These are phyloP conservation scores for Diloba caeruleocephala DNA, from an alignment of 2,888 invertebrate genomes.

Conservation along the genomic window DNA sequence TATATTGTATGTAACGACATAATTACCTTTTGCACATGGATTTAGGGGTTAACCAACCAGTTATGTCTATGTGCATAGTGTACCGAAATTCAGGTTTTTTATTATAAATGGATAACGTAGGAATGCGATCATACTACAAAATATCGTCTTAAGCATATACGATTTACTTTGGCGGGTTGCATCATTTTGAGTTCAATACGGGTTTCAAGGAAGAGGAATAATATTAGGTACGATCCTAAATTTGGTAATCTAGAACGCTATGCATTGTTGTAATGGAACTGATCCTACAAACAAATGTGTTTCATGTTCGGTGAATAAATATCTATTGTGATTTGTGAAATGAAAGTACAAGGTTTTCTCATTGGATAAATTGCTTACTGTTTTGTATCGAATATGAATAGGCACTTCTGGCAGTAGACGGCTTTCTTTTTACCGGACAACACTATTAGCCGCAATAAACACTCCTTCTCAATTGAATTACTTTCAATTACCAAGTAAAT, in stretches of 20 bases:
- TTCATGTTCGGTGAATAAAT: constrained; percentile 11
- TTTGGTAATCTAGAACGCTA: constrained; percentile 34
- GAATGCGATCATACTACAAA: constrained; percentile 37
- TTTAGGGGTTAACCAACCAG: constrained; percentile 23
- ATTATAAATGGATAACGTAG: constrained; percentile 36
- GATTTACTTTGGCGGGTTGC: constrained; percentile 14
- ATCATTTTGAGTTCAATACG: constrained; percentile 34
- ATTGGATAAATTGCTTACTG: constrained; percentile 7
- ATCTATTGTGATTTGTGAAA: constrained; percentile 23
- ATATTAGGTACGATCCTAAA: constrained; percentile 24
- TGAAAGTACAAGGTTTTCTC: constrained; percentile 22
- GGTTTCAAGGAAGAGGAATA: constrained; percentile 27
- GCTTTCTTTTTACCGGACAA: constrained; percentile 61
- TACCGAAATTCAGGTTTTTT: constrained; percentile 31
- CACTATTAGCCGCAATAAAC: constrained; percentile 65
- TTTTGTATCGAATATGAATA: constrained; percentile 38
- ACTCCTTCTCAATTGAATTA: constrained; percentile 74
- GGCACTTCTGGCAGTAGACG: constrained; percentile 33
- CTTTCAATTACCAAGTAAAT: constrained; percentile 73
- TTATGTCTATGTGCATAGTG: constrained; percentile 30
- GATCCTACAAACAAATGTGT: constrained; percentile 10
- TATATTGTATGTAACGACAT: neutral
- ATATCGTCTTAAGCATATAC: constrained; percentile 22
- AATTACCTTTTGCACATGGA: constrained; percentile 6
- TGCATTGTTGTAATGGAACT: constrained; percentile 14